These are phyloP conservation scores for Macrocentrus cingulum DNA, from an alignment of 1,140 invertebrate genomes.

Conservation along the genomic window DNA sequence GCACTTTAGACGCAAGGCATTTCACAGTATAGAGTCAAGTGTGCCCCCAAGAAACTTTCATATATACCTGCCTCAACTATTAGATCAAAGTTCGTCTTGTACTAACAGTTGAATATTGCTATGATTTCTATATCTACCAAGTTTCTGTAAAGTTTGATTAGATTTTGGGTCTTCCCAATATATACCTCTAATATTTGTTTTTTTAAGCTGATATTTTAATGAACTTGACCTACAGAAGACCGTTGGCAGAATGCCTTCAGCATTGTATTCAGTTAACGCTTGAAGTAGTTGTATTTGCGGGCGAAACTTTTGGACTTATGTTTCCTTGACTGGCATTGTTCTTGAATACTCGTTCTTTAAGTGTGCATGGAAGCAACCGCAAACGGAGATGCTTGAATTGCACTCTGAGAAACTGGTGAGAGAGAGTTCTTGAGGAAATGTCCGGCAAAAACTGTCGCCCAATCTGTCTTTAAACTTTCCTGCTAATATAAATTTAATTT, in stretches of 20 bases:
- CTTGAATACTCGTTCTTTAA: neutral
- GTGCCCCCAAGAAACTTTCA: conserved; percentile 23
- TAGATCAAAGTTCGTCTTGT: conserved; percentile 30
- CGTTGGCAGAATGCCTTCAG: conserved; percentile 24
- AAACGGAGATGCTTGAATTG: neutral
- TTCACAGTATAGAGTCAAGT: conserved; percentile 5
- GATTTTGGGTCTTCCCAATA: conserved; percentile 18
- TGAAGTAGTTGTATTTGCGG: conserved; percentile 25
- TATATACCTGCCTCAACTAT: conserved; percentile 30
- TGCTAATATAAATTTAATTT: too few species aligned
- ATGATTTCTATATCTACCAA: conserved; percentile 23
- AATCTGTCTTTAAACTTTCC: too few species aligned
- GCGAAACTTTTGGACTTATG: conserved; percentile 35
- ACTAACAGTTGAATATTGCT: conserved; percentile 27
- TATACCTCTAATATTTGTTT: neutral
- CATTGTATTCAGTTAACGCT: conserved; percentile 43
- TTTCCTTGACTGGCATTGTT: conserved; percentile 32
- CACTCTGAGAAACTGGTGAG: neutral
- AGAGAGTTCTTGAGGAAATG: neutral
- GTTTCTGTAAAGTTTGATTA: conserved; percentile 30
- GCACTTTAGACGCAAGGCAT: conserved; percentile 2
- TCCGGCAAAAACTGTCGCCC: too few species aligned
- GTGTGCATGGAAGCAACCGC: neutral
- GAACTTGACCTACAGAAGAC: neutral
- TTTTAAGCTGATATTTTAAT: neutral